Percentiles rank a stretch among this genome's conserved stretches.
Evolutionary conservation across 2,797 vertebrate species (phyloP).

Genomic region (Antennarius maculatus): DNA sequence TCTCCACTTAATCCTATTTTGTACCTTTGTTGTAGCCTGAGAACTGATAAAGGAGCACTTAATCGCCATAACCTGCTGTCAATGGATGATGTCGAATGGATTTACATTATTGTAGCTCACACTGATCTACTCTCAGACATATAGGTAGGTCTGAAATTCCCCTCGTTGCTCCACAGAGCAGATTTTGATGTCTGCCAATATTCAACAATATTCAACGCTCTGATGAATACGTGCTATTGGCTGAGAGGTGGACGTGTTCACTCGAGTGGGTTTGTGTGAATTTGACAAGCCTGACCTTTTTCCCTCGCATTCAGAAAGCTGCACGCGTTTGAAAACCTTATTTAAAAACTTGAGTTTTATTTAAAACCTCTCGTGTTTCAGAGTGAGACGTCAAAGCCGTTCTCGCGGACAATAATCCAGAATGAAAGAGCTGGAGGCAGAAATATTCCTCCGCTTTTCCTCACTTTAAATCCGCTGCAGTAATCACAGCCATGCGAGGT

Average conservation of each 20-base stretch:
- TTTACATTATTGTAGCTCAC: constrained; percentile 29
- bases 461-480: constrained; percentile 7
- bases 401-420: constrained; percentile 34
- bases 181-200: constrained; percentile 40
- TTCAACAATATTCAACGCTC: constrained; percentile 20
- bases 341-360: constrained; percentile 35
- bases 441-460: constrained; percentile 27
- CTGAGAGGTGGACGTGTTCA: constrained; percentile 36
- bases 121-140: constrained; percentile 23
- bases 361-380: constrained; percentile 47
- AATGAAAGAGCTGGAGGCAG: constrained; percentile 22
- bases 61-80: constrained; percentile 58
- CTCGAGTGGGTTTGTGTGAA: constrained; percentile 14
- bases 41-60: constrained; percentile 60
- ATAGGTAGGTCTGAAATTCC: constrained; percentile 12
- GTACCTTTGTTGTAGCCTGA: constrained; percentile 59
- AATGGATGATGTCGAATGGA: constrained; percentile 30
- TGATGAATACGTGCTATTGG: constrained; percentile 7
- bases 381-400: constrained; percentile 53
- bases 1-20: constrained; percentile 70
- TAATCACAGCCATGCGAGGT: constrained; percentile 32
- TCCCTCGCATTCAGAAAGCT: constrained; percentile 5
- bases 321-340: constrained; percentile 7
- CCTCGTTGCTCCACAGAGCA: constrained; percentile 32
- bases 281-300: constrained; percentile 53